Evolutionary conservation across 2,113 vertebrate species (phyloP), one percentile per base, ranked within the genome.

Genomic region (Phalacrocorax carbo): DNA sequence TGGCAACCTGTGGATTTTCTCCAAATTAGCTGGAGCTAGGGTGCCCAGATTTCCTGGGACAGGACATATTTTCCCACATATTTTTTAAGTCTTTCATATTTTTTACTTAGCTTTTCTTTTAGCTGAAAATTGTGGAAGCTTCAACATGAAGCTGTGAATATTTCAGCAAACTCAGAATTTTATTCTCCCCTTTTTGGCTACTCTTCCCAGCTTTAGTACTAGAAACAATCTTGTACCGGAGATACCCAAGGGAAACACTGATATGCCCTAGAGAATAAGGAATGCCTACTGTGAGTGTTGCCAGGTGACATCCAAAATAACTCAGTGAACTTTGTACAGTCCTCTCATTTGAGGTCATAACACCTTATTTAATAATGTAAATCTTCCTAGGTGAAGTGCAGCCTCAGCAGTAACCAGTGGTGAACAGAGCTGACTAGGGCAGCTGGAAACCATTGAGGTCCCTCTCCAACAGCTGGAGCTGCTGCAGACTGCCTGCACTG

Each of bases 1-100:
- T 93, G 94, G 83, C 54, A 95, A 91, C 86, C 81, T 89, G 77
- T 94, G 83, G 62, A 87, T 94, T 83, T 79, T 71, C 71, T 95
- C 78, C 89, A 97, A 70, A 95, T 91, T 55, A 94, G 40, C 58
- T 85, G 66, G 29, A 94, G 46, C 22, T 65, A 54, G 54, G 86
- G 79, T 42, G 34, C 52, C 44, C 73, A 82, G 58, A 73, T 88
- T 87, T 89, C 70, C 78, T 82, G 58, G 78, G 90, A 77, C 40
- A 66, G 20, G 32, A 30, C n/a, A 16, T 32, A 27, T 75, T 94
- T 95, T 46, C n/a, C 20, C 23, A 51, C 0, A 0, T 80, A 20
- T 48, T 83, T 92, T 84, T 84, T 52, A 12, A 44, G 27, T 38
- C 15, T 38, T 54, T 77, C 7, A 2, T 86, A 18, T n/a, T 85